phyloP scores from a whole-genome alignment of 2,797 vertebrate genomes.

The Emys orbicularis region DNA sequence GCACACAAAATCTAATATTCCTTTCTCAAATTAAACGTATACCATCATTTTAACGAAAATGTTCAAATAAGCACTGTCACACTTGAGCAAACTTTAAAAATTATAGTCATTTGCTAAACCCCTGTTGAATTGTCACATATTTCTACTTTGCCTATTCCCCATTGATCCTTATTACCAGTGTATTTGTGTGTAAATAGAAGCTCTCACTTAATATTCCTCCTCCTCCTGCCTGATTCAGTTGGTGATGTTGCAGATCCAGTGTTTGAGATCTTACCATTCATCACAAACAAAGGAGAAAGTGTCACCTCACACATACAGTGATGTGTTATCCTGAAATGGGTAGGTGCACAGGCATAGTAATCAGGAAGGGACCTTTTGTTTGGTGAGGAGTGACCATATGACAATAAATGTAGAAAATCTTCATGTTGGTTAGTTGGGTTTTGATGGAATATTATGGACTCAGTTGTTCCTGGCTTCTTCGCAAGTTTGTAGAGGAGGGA shows the following conservation, averaged over 20 bases:
- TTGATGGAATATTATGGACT: background rate
- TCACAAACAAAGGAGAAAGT: background rate
- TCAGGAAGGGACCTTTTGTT: background rate
- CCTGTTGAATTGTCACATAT: constrained; percentile 15
- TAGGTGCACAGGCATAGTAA: background rate
- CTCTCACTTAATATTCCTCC: background rate
- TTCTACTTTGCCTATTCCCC: background rate
- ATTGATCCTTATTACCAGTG: constrained; percentile 13
- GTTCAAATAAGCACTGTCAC: constrained; percentile 7
- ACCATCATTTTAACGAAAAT: constrained; percentile 45
- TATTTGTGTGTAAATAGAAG: constrained; percentile 7
- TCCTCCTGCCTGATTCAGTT: background rate
- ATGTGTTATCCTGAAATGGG: background rate
- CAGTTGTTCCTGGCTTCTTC: background rate
- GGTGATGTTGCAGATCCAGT: background rate
- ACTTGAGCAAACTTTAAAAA: constrained; percentile 10
- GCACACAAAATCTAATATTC: constrained; percentile 9
- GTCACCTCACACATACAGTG: background rate
- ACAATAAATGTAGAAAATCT: background rate
- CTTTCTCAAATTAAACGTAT: constrained; percentile 53
- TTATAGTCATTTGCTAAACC: constrained; percentile 32
- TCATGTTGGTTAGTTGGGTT: background rate
- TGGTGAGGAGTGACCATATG: background rate
- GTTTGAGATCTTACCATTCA: background rate
- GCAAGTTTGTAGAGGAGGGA: background rate